Evolutionary conservation across 2,888 invertebrate genomes (phyloP).

Genomic region (Axea sp.): DNA sequence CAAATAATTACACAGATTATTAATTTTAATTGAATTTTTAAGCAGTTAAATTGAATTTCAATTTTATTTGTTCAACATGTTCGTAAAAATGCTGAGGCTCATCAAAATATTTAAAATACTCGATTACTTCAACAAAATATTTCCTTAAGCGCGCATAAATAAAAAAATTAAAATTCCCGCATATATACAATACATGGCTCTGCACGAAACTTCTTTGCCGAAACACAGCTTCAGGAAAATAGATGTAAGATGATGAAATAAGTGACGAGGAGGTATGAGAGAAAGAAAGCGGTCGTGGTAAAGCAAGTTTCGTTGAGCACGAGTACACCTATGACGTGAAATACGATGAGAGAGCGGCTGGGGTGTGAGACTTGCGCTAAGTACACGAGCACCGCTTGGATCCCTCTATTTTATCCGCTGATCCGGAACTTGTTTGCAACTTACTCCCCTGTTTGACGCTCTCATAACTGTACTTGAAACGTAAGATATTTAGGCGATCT

Average conservation of each 20-base stretch:
- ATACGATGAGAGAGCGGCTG: slow-evolving; percentile 78
- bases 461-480: background rate
- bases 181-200: background rate
- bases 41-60: no score
- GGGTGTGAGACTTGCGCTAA: slow-evolving; percentile 78
- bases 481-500: no score
- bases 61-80: no score
- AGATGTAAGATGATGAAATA: slow-evolving; percentile 17
- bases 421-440: slow-evolving; percentile 55
- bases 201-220: slow-evolving; percentile 41
- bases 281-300: slow-evolving; percentile 49
- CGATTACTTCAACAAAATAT: slow-evolving; percentile 23
- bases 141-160: slow-evolving; percentile 9
- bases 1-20: no score
- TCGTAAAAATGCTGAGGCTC: no score
- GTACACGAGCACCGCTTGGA: slow-evolving; percentile 70
- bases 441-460: slow-evolving; percentile 61
- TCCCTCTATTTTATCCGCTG: slow-evolving; percentile 63
- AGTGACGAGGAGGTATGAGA: slow-evolving; percentile 4
- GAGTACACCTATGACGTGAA: slow-evolving; percentile 71
- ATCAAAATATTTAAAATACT: no score
- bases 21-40: no score
- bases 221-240: slow-evolving; percentile 48
- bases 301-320: slow-evolving; percentile 58
- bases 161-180: slow-evolving; percentile 18